These are phyloP conservation scores for Coptotermes formosanus DNA, from an alignment of 1,140 invertebrate species.

Conservation along the genomic window DNA sequence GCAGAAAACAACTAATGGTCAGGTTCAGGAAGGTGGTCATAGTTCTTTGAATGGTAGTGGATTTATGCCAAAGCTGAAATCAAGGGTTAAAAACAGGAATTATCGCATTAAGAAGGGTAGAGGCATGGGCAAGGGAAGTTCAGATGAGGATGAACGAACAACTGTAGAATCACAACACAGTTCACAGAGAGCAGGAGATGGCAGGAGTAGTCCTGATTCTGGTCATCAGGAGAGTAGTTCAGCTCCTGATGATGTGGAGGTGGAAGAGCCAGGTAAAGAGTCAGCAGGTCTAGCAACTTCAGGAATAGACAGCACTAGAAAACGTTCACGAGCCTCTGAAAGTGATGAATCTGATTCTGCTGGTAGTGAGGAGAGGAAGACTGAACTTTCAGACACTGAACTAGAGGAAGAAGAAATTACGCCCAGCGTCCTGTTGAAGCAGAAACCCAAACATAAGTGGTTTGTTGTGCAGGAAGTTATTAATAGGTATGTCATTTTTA, in stretches of 20 bases:
- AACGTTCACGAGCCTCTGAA: background rate
- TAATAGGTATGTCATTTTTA: slow-evolving; percentile 38
- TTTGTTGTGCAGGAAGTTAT: slow-evolving; percentile 51
- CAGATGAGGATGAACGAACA: slow-evolving; percentile 21
- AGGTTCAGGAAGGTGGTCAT: background rate
- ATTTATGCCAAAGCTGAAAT: slow-evolving; percentile 26
- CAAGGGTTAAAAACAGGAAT: slow-evolving; percentile 25
- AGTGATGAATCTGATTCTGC: slow-evolving; percentile 25
- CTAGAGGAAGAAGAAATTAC: slow-evolving; percentile 48
- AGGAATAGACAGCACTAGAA: slow-evolving; percentile 9
- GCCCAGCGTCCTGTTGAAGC: slow-evolving; percentile 55
- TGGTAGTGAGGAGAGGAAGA: slow-evolving; percentile 23
- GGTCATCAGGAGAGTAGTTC: slow-evolving; percentile 32
- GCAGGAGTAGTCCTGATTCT: slow-evolving; percentile 27
- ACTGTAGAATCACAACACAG: background rate
- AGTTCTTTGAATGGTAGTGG: background rate
- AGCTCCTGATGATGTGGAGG: slow-evolving; percentile 35
- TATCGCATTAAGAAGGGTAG: slow-evolving; percentile 30
- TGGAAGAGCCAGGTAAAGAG: slow-evolving; percentile 24
- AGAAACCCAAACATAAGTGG: slow-evolving; percentile 67
- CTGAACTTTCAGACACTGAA: slow-evolving; percentile 43
- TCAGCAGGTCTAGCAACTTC: slow-evolving; percentile 4
- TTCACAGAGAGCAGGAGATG: background rate
- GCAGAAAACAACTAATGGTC: slow-evolving; percentile 38
- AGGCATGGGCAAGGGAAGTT: slow-evolving; percentile 31